A percentile compares a stretch with the other conserved stretches of the same genome.
phyloP scores from a whole-genome alignment of 2,888 invertebrate species.

The Leptinotarsa rubiginosa region DNA sequence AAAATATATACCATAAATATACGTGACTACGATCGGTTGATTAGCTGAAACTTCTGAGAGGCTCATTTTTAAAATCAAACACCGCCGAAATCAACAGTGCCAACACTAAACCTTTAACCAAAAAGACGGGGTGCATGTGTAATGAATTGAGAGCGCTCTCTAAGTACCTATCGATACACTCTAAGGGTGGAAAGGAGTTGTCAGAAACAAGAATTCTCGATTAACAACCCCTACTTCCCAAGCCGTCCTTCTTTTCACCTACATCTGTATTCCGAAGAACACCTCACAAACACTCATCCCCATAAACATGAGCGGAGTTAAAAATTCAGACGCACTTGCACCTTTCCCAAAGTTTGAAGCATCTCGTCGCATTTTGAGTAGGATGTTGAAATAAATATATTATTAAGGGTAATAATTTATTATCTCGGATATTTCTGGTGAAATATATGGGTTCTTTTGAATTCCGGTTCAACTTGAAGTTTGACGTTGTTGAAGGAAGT shows the following conservation, averaged over 20 bases:
- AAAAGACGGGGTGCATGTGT: slow-evolving; percentile 48
- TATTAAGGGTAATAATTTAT: slow-evolving; percentile 38
- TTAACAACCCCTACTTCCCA: slow-evolving; percentile 55
- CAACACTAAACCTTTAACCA: neutral
- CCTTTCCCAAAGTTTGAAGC: slow-evolving; percentile 52
- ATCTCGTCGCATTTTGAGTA: slow-evolving; percentile 45
- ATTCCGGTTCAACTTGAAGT: neutral
- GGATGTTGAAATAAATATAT: slow-evolving; percentile 43
- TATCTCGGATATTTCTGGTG: slow-evolving; percentile 3
- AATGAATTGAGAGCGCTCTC: slow-evolving; percentile 60
- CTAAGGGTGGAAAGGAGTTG: slow-evolving; percentile 58
- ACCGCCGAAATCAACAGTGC: slow-evolving; percentile 27
- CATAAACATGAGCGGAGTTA: slow-evolving; percentile 54
- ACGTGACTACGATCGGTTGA: too few relatives aligned
- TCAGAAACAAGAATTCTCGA: slow-evolving; percentile 64
- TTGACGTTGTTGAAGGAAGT: too few relatives aligned
- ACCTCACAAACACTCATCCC: slow-evolving; percentile 48
- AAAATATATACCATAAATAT: too few relatives aligned
- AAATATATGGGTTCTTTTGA: neutral
- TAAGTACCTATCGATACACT: slow-evolving; percentile 57
- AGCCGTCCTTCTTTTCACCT: slow-evolving; percentile 40
- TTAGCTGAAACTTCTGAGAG: too few relatives aligned
- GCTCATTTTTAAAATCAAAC: neutral
- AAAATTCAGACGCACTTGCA: slow-evolving; percentile 56
- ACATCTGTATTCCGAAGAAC: slow-evolving; percentile 56